Evolutionary conservation across 1,140 invertebrate genomes (phyloP), one percentile per base, ranked within the genome.

Genomic region (Drosophila tani): DNA sequence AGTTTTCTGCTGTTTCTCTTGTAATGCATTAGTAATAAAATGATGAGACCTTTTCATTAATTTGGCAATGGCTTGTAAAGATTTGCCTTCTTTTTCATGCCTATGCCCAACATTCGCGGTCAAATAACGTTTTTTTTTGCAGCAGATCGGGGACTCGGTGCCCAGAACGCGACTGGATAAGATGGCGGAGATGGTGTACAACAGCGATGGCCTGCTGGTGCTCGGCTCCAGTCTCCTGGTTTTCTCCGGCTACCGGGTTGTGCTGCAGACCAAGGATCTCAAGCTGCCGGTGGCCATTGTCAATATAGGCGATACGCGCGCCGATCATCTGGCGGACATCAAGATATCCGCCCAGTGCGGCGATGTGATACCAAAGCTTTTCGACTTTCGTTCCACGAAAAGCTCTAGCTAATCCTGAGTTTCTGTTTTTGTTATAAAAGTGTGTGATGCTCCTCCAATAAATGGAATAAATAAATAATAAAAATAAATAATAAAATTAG

Each of bases 81-180:
- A n/a, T n/a, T n/a, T n/a, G n/a, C n/a, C n/a, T n/a, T n/a, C n/a
- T n/a, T n/a, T n/a, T n/a, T n/a, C n/a, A n/a, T n/a, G n/a, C n/a
- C n/a, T n/a, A n/a, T n/a, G n/a, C n/a, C n/a, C n/a, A n/a, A n/a
- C n/a, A n/a, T n/a, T n/a, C n/a, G n/a, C n/a, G n/a, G n/a, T n/a
- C n/a, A n/a, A n/a, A n/a, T n/a, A n/a, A n/a, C n/a, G n/a, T n/a
- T n/a, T n/a, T n/a, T n/a, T n/a, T n/a, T n/a, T n/a, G n/a, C n/a
- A n/a, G n/a, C n/a, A n/a, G n/a, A n/a, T n/a, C n/a, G 98, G 98
- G 3, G 98, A 99, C 83, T 99, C 97, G 94, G 97, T 99, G 15
- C 95, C 96, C 3, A 95, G 94, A 79, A 21, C 87, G 1, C 94
- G 95, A 73, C 96, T 99, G 2, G 93, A 97, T 21, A 91, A 93